Evolutionary conservation across 1,140 invertebrate genomes (phyloP), one percentile per base, ranked within the genome.

Genomic region (Pentalonia nigronervosa): DNA sequence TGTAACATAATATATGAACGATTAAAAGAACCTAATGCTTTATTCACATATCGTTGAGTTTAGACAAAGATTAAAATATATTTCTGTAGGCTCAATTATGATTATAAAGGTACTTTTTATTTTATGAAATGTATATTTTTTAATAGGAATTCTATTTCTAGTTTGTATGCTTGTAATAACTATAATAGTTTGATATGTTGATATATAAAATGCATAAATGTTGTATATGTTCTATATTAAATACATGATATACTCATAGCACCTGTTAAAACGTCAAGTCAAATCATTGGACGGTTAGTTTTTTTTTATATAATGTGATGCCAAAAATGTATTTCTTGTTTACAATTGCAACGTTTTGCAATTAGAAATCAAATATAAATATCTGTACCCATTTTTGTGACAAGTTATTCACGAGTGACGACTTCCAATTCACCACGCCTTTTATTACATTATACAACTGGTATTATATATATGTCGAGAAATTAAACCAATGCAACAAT

Each of bases 341-440:
- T 87, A n/a, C 45, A 47, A n/a, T 47, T 30, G 45, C 45, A 48
- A 50, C 45, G 50, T 88, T 48, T 48, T 87, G 41, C 45, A 87
- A 36, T 89, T 89, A 89, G 48, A 89, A 89, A 89, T 89, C 88
- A n/a, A 89, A 89, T 36, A 56, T 56, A 88, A 88, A 48, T 88
- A 88, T 48, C 14, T 76, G 60, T 76, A 47, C 21, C 86, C 86
- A 88, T 88, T 88, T 88, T 88, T 48, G 84, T 41, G 45, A 88
- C 86, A 17, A 50, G 86, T 50, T 87, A 87, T 76, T 76, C 17
- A 76, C 60, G n/a, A 76, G 60, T 76, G 60, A 76, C 60, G 23
- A 76, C 36, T n/a, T 88, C 47, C n/a, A 88, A 50, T 89, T 89
- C 87, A 89, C 48, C 87, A 53, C 87, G 8, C 87, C 50, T 56